Conservation (phyloP, 1,140 invertebrate species). For the Berghia stephanieae region DNA sequence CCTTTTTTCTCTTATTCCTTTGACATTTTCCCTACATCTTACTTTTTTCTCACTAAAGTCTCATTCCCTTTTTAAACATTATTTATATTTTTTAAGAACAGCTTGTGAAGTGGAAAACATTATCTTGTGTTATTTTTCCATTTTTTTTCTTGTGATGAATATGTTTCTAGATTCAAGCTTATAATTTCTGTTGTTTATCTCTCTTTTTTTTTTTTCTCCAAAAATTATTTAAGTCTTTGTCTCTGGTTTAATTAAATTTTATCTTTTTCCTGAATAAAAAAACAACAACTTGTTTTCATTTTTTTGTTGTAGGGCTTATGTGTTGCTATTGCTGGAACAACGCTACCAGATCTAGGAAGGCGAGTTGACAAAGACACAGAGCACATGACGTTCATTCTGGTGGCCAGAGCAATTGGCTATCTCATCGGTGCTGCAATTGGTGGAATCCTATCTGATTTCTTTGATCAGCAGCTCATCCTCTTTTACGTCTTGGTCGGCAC, state of each 20-base stretch:
- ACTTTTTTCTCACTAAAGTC: too few species aligned
- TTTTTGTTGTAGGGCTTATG: slow-evolving; percentile 62
- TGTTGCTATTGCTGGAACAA: slow-evolving; percentile 67
- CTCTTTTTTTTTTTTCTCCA: not conserved
- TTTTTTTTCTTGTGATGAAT: not conserved
- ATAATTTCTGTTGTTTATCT: not conserved
- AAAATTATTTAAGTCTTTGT: not conserved
- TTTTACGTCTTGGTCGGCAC: slow-evolving; percentile 52
- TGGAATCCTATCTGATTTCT: slow-evolving; percentile 63
- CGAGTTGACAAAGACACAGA: slow-evolving; percentile 52
- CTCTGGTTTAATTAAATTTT: too few species aligned
- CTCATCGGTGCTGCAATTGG: slow-evolving; percentile 60
- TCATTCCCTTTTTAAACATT: too few species aligned
- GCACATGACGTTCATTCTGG: slow-evolving; percentile 61
- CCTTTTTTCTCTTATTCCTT: not conserved
- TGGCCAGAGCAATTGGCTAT: slow-evolving; percentile 61
- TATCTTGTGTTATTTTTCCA: not conserved
- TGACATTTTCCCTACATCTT: not conserved
- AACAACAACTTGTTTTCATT: not conserved
- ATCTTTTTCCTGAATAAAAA: not conserved
- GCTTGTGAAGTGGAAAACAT: too few species aligned
- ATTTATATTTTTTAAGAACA: too few species aligned
- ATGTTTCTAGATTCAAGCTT: not conserved
- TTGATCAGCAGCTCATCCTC: slow-evolving; percentile 60
- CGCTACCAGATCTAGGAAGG: slow-evolving; percentile 62